phyloP scores from a whole-genome alignment of 1,140 invertebrate species.

The Micrasema minimum region DNA sequence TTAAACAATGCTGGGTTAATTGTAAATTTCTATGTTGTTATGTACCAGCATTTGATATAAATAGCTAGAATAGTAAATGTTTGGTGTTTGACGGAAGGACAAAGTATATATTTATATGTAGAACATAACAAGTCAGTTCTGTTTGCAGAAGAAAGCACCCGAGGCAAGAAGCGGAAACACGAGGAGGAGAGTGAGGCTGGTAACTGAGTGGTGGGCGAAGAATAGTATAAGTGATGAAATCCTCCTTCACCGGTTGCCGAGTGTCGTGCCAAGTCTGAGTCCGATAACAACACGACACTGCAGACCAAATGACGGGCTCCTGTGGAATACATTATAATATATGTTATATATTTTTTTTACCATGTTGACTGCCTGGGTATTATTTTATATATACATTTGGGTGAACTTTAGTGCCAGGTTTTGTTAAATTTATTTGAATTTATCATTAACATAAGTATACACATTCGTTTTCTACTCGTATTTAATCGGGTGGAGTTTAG shows the following conservation, averaged over 20 bases:
- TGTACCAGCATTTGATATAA: no score
- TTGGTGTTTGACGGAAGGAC: no score
- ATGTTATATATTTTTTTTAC: slow-evolving; percentile 53
- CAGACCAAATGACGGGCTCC: slow-evolving; percentile 48
- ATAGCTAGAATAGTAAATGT: no score
- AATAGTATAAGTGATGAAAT: slow-evolving; percentile 39
- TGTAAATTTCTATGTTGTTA: no score
- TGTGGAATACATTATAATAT: slow-evolving; percentile 40
- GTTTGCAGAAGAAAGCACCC: slow-evolving; percentile 63
- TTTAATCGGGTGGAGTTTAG: slow-evolving; percentile 1
- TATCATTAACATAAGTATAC: slow-evolving; percentile 42
- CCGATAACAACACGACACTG: slow-evolving; percentile 24
- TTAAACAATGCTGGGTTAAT: no score
- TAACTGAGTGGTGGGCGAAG: slow-evolving; percentile 59
- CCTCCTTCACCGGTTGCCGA: no score
- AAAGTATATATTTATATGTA: no score
- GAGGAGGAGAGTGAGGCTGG: slow-evolving; percentile 61
- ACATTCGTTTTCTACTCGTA: slow-evolving; percentile 26
- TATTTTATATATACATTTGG: slow-evolving; percentile 48
- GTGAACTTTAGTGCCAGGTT: slow-evolving; percentile 51
- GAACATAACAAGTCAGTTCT: slow-evolving; percentile 39
- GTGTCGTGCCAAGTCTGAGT: not conserved
- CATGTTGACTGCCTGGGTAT: slow-evolving; percentile 51
- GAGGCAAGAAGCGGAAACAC: slow-evolving; percentile 67
- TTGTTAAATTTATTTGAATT: slow-evolving; percentile 51